These are phyloP conservation scores for Diaphora mendica DNA, from an alignment of 2,888 invertebrate genomes.

Conservation along the genomic window DNA sequence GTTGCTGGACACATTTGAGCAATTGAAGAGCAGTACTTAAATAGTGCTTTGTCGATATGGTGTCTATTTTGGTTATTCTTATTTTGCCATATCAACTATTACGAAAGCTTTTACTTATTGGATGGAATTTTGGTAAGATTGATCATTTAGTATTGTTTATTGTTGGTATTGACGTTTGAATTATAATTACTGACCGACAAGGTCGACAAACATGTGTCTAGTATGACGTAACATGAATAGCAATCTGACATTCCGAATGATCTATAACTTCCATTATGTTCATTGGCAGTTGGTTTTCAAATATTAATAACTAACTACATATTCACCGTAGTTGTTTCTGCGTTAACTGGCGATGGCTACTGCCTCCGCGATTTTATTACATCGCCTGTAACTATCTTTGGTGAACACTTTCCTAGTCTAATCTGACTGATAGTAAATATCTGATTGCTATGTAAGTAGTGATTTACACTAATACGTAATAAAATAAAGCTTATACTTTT, in stretches of 20 bases:
- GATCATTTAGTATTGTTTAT: not conserved
- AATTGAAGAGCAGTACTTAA: constrained; percentile 51
- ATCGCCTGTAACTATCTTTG: not conserved
- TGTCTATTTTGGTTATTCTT: constrained; percentile 46
- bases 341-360: not conserved
- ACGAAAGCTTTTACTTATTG: constrained; percentile 43
- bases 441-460: not conserved
- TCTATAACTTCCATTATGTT: constrained; percentile 27
- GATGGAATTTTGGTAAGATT: constrained; percentile 64
- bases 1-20: constrained; percentile 47
- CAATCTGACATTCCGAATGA: constrained; percentile 34
- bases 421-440: not conserved
- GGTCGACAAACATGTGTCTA: constrained; percentile 38
- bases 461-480: not conserved
- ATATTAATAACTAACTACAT: constrained; percentile 1
- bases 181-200: constrained; percentile 47
- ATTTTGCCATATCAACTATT: constrained; percentile 43
- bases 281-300: constrained; percentile 24
- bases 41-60: constrained; percentile 58
- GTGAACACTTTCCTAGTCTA: not conserved
- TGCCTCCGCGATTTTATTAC: not conserved
- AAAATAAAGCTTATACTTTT: not conserved
- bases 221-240: constrained; percentile 42
- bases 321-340: not conserved
- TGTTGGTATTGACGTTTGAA: constrained; percentile 8